Conservation (phyloP, 2,113 vertebrate species). For the Ursus arctos region DNA sequence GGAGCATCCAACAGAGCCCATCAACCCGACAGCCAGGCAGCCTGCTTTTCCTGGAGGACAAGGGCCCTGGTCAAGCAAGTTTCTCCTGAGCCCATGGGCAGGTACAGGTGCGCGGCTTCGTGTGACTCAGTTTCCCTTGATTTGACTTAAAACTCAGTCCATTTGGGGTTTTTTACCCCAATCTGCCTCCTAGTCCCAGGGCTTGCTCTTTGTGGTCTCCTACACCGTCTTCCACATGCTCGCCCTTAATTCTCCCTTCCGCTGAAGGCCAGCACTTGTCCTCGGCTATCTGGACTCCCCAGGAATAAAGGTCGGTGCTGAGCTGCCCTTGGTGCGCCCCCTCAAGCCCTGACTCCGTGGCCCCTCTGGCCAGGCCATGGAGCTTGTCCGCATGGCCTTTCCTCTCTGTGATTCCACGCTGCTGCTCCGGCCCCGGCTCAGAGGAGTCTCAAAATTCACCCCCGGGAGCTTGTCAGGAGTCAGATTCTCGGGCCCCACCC, state of each 20-base stretch:
- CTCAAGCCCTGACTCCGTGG: not conserved
- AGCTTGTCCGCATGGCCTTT: rapidly evolving
- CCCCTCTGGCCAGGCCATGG: not conserved
- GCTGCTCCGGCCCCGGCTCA: not conserved
- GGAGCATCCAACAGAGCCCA: not conserved
- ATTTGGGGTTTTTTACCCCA: not conserved
- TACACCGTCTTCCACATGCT: too few species aligned
- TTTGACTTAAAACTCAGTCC: not conserved
- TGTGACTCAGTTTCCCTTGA: not conserved
- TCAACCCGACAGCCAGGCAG: rapidly evolving
- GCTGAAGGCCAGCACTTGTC: rapidly evolving
- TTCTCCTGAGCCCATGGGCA: rapidly evolving
- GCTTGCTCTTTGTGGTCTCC: rapidly evolving
- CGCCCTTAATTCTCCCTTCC: not conserved
- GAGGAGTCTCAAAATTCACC: not conserved
- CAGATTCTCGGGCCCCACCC: not conserved
- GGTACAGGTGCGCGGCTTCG: rapidly evolving
- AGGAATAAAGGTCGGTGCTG: not conserved
- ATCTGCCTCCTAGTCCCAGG: not conserved
- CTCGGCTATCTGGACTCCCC: not conserved
- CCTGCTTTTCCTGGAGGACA: not conserved
- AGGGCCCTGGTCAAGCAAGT: not conserved
- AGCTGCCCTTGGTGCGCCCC: not conserved
- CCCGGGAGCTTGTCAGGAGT: not conserved
- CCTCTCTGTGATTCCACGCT: rapidly evolving